Evolutionary conservation across 2,888 invertebrate species (phyloP), one percentile per base, ranked within the genome.

Genomic region (Tryphoninae sp.): DNA sequence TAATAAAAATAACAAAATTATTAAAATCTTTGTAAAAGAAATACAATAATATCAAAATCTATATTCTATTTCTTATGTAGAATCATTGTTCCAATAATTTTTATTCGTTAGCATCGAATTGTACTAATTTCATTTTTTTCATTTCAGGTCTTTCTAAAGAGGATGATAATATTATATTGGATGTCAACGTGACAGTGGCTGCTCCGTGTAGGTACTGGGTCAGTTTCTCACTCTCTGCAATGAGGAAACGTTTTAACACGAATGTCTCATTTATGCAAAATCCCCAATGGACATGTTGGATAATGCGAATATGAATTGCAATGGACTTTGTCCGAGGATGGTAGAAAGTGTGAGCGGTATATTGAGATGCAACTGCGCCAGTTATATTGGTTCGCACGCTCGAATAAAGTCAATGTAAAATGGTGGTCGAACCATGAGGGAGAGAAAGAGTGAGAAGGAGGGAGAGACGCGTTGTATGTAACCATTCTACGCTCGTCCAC

Each of bases 401-500:
- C n/a, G n/a, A 53, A 53, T 16, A 19, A n/a, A 59, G 26, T 40
- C 9, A 42, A 33, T 61, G 26, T 72, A 7, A 61, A 69, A 58
- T 8, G 13, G 26, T 23, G 33, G 33, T 33, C 6, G 33, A 33
- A 33, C 4, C 6, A 33, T 33, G 33, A 33, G 6, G 6, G 11
- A 45, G 51, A 22, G 13, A 23, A 9, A 19, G 33, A 51, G 7
- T 9, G 13, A n/a, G 13, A 23, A 9, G 13, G 33, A 51, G 2
- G n/a, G 13, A n/a, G 11, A 45, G 2, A 45, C 23, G 45, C 6
- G 26, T 64, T 55, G 22, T 53, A 23, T 65, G 4, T n/a, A 16
- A 53, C 64, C 64, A 42, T 73, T 64, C 40, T 53, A 23, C 40
- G 42, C 64, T 42, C 33, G 40, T 11, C 22, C 33, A 13, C 45